phyloP scores from a whole-genome alignment of 2,797 vertebrate species.

The Sphenodon punctatus region DNA sequence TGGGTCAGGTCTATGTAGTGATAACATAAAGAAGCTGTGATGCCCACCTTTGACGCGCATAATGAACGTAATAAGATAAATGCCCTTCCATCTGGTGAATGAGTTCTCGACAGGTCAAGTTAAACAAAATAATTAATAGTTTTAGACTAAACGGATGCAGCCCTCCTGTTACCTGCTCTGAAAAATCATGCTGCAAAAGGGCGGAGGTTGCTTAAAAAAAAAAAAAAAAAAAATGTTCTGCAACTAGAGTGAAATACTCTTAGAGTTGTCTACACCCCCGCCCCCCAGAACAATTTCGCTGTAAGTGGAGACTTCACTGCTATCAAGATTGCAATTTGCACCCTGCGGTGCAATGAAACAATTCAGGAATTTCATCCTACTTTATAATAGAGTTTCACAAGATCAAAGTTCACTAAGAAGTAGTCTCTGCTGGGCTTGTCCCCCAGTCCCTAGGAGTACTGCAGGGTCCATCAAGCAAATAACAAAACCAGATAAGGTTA shows the following conservation, averaged over 20 bases:
- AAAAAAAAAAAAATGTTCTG: too few species aligned
- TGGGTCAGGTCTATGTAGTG: not conserved
- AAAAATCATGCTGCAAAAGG: not conserved
- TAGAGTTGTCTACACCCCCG: not conserved
- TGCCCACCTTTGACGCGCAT: constrained; percentile 27
- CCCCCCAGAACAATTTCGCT: not conserved
- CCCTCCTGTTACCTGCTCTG: not conserved
- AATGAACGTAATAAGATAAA: constrained; percentile 33
- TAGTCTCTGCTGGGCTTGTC: not conserved
- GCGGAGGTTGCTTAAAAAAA: too few species aligned
- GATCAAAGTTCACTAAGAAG: not conserved
- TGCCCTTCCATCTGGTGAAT: constrained; percentile 46
- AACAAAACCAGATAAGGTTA: not conserved
- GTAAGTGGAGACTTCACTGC: not conserved
- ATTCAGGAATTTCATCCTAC: not conserved
- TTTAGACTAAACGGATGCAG: constrained; percentile 13
- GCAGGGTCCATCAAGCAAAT: not conserved
- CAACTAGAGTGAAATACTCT: not conserved
- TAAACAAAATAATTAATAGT: constrained; percentile 62
- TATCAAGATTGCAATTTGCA: not conserved
- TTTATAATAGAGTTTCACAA: not conserved
- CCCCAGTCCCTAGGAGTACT: not conserved
- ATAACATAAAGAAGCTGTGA: constrained; percentile 19
- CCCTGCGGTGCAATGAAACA: not conserved
- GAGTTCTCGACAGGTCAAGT: constrained; percentile 61